phyloP scores from a whole-genome alignment of 2,888 invertebrate species.

The Nycteola revayana region DNA sequence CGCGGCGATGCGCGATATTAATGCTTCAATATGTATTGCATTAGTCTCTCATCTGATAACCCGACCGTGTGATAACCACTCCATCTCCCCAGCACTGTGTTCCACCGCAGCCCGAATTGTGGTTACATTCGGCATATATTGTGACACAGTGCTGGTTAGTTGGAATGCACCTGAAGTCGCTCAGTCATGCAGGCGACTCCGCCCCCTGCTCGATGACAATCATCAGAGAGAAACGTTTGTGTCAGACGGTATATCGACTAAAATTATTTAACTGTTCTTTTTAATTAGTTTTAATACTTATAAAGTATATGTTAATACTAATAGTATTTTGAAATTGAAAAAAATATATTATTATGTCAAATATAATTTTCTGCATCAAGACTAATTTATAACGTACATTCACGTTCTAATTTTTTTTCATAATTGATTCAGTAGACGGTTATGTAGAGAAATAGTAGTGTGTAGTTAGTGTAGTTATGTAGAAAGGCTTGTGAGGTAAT shows the following conservation, averaged over 20 bases:
- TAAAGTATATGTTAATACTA: too few species aligned
- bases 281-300: too few species aligned
- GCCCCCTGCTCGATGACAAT: constrained; percentile 21
- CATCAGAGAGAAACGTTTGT: constrained; percentile 14
- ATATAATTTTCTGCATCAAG: too few species aligned
- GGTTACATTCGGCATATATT: background rate
- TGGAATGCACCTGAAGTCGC: constrained; percentile 11
- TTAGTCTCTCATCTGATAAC: constrained; percentile 27
- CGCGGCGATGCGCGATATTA: constrained; percentile 25
- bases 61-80: constrained; percentile 1
- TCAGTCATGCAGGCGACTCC: constrained; percentile 18
- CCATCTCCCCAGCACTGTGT: constrained; percentile 8
- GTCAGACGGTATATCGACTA: constrained; percentile 15
- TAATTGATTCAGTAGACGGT: too few species aligned
- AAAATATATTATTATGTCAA: too few species aligned
- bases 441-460: too few species aligned
- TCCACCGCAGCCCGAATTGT: constrained; percentile 1
- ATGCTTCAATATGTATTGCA: constrained; percentile 31
- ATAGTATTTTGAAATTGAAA: too few species aligned
- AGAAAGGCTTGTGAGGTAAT: too few species aligned
- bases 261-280: too few species aligned
- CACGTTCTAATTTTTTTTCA: too few species aligned
- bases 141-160: constrained; percentile 9
- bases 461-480: too few species aligned
- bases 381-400: too few species aligned